Evolutionary conservation across 2,888 invertebrate genomes (phyloP).

Genomic region (Trissolcus brochymenae): DNA sequence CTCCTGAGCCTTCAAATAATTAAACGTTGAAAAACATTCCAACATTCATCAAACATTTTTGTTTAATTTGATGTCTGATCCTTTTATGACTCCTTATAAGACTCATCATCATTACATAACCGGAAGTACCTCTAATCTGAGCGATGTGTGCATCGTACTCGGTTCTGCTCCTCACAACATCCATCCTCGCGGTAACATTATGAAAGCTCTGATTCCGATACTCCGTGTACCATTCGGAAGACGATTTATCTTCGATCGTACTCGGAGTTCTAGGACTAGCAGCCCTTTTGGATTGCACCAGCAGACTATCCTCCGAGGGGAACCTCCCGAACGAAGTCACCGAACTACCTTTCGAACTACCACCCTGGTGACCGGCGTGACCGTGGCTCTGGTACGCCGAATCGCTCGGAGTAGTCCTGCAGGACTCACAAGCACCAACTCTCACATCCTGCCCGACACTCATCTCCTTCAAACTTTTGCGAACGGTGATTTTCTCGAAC

Average conservation of each 20-base stretch:
- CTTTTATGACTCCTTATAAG: too few relatives aligned
- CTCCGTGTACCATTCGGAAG: slow-evolving; percentile 80
- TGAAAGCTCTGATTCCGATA: slow-evolving; percentile 81
- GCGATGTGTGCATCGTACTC: slow-evolving; percentile 92
- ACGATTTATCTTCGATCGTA: slow-evolving; percentile 72
- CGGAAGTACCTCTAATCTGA: slow-evolving; percentile 86
- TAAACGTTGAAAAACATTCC: too few relatives aligned
- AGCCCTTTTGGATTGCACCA: slow-evolving; percentile 57
- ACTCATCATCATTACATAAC: too few relatives aligned
- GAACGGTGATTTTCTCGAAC: slow-evolving; percentile 84
- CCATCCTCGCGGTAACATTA: slow-evolving; percentile 82
- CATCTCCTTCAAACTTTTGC: slow-evolving; percentile 81
- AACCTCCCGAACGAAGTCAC: slow-evolving; percentile 77
- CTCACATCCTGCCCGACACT: slow-evolving; percentile 17
- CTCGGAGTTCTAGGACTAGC: slow-evolving; percentile 60
- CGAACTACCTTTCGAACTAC: slow-evolving; percentile 77
- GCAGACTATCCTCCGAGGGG: slow-evolving; percentile 79
- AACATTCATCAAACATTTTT: too few relatives aligned
- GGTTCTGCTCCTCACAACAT: slow-evolving; percentile 86
- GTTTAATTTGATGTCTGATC: too few relatives aligned
- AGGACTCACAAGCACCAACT: slow-evolving; percentile 64
- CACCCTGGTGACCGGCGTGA: slow-evolving; percentile 73
- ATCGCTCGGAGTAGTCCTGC: slow-evolving; percentile 80
- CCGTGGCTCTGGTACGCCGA: slow-evolving; percentile 80
- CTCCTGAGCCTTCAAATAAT: too few relatives aligned